A percentile compares a stretch with the other conserved stretches of the same genome.
These are phyloP conservation scores for Elgaria multicarinata DNA, from an alignment of 2,113 vertebrate genomes.

Conservation along the genomic window DNA sequence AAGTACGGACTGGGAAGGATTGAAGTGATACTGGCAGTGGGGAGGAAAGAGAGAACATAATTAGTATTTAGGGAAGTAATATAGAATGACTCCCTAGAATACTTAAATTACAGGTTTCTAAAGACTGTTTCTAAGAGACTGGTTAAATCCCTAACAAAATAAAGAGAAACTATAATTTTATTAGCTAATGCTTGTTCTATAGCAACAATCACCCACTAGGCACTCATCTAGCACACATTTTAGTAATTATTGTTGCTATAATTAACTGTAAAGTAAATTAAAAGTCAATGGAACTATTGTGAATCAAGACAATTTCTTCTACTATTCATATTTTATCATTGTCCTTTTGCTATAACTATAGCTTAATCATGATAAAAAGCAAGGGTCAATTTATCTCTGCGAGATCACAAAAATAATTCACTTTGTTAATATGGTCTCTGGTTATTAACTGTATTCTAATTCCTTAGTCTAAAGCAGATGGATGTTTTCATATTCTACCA, in stretches of 20 bases:
- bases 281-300: neutral
- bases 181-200: conserved; percentile 10
- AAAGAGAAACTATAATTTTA: conserved; percentile 16
- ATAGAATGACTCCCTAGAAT: conserved; percentile 6
- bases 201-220: neutral
- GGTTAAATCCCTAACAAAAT: conserved; percentile 11
- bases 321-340: conserved; percentile 28
- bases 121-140: neutral
- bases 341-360: neutral
- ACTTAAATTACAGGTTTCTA: conserved; percentile 31
- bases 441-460: conserved; percentile 20
- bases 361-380: neutral
- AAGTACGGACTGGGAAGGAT: conserved; percentile 94
- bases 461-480: neutral
- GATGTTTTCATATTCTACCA: neutral
- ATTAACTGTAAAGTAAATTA: conserved; percentile 35
- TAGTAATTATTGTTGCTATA: conserved; percentile 25
- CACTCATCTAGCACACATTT: neutral
- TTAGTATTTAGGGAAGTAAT: conserved; percentile 25
- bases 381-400: neutral
- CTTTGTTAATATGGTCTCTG: neutral
- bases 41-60: conserved; percentile 44
- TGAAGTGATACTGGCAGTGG: conserved; percentile 91
- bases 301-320: neutral
- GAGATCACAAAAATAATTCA: neutral